Percentiles rank a stretch among this genome's conserved stretches.
phyloP scores from a whole-genome alignment of 2,888 invertebrate genomes.

The Lithosia quadra region DNA sequence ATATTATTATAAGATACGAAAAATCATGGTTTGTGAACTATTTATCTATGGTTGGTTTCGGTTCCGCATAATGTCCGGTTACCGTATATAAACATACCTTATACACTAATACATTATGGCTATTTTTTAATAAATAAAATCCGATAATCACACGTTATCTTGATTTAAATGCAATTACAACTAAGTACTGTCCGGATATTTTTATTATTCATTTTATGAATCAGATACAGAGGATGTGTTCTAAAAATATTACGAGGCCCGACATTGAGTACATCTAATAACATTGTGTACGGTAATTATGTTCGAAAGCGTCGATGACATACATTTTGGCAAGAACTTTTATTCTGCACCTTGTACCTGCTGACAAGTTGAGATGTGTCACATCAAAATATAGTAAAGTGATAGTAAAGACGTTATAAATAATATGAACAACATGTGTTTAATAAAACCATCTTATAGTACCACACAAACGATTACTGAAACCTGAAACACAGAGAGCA shows the following conservation, averaged over 20 bases:
- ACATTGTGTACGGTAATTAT: background rate
- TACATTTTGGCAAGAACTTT: slow-evolving; percentile 41
- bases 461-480: too few relatives aligned
- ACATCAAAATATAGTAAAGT: slow-evolving; percentile 34
- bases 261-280: slow-evolving; percentile 39
- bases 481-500: too few relatives aligned
- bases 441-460: background rate
- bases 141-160: slow-evolving; percentile 27
- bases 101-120: background rate
- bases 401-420: slow-evolving; percentile 23
- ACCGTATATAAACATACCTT: background rate
- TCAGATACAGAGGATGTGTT: slow-evolving; percentile 56
- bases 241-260: slow-evolving; percentile 58
- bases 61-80: background rate
- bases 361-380: slow-evolving; percentile 24
- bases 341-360: slow-evolving; percentile 15
- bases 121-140: background rate
- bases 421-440: background rate
- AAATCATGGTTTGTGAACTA: too few relatives aligned
- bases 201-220: slow-evolving; percentile 59
- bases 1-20: too few relatives aligned
- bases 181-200: slow-evolving; percentile 45
- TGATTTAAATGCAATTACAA: slow-evolving; percentile 55
- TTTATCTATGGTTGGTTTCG: background rate
- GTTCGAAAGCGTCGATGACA: slow-evolving; percentile 37